phyloP scores from a whole-genome alignment of 2,888 invertebrate species.

The Agrotis puta region DNA sequence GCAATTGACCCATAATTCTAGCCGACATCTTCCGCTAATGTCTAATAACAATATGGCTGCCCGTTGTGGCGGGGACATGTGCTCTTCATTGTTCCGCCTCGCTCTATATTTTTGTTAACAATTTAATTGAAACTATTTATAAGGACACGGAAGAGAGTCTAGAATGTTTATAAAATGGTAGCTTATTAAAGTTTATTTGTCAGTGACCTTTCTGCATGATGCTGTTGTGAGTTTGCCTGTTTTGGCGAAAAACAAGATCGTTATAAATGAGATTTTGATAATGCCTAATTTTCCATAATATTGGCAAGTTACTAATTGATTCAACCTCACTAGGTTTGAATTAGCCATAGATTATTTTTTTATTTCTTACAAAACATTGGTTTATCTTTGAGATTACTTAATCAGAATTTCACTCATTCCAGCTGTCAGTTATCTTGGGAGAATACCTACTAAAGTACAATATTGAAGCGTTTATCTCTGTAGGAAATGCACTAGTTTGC shows the following conservation, averaged over 20 bases:
- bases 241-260: neutral
- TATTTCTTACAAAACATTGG: neutral
- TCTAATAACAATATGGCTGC: slow-evolving; percentile 68
- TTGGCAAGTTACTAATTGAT: neutral
- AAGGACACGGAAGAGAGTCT: neutral
- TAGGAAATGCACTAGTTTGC: too few relatives aligned
- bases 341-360: neutral
- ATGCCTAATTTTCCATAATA: neutral
- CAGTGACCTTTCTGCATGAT: neutral
- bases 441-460: neutral
- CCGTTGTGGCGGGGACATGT: slow-evolving; percentile 60
- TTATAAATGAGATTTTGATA: neutral
- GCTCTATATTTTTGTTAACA: slow-evolving; percentile 40
- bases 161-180: neutral
- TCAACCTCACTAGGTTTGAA: neutral
- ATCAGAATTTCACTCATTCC: neutral
- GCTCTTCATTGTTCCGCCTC: slow-evolving; percentile 55
- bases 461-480: too few relatives aligned
- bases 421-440: neutral
- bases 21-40: slow-evolving; percentile 72
- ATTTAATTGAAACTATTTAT: slow-evolving; percentile 31
- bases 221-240: neutral
- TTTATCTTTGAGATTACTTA: neutral
- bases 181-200: neutral
- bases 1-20: slow-evolving; percentile 75